A percentile compares a stretch with the other conserved stretches of the same genome.
Evolutionary conservation across 2,797 vertebrate species (phyloP).

Genomic region (Enteromius thamalakanensis): DNA sequence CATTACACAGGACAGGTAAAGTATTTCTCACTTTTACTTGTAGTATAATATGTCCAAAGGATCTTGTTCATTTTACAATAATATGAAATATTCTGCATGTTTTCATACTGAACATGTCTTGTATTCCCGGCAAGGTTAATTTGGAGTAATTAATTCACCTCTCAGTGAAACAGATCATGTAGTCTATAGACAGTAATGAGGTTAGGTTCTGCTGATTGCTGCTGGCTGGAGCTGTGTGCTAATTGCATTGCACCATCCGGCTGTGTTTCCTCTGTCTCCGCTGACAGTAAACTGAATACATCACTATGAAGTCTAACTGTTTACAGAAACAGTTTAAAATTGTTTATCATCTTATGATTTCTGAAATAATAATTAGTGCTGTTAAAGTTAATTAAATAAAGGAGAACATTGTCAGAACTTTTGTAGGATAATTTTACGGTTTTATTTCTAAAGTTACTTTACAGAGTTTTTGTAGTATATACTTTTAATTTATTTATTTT

Average conservation of each 20-base stretch:
- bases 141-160: conserved; percentile 50
- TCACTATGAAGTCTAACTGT: conserved; percentile 24
- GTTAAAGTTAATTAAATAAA: neutral
- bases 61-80: conserved; percentile 1
- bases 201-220: conserved; percentile 51
- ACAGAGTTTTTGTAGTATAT: neutral
- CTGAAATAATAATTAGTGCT: neutral
- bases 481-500: neutral
- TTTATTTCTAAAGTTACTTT: neutral
- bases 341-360: conserved; percentile 20
- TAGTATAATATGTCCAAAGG: conserved; percentile 24
- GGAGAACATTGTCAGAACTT: neutral
- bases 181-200: conserved; percentile 48
- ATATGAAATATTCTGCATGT: neutral
- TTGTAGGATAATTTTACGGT: neutral
- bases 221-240: conserved; percentile 49
- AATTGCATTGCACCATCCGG: conserved; percentile 49
- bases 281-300: conserved; percentile 21
- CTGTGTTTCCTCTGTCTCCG: conserved; percentile 43
- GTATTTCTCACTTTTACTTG: neutral
- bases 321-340: conserved; percentile 21
- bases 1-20: neutral
- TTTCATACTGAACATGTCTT: conserved; percentile 20
- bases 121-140: conserved; percentile 44
- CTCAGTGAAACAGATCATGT: conserved; percentile 45